These are phyloP conservation scores for Buphagus erythrorhynchus DNA, from an alignment of 2,797 vertebrate genomes.

Conservation along the genomic window DNA sequence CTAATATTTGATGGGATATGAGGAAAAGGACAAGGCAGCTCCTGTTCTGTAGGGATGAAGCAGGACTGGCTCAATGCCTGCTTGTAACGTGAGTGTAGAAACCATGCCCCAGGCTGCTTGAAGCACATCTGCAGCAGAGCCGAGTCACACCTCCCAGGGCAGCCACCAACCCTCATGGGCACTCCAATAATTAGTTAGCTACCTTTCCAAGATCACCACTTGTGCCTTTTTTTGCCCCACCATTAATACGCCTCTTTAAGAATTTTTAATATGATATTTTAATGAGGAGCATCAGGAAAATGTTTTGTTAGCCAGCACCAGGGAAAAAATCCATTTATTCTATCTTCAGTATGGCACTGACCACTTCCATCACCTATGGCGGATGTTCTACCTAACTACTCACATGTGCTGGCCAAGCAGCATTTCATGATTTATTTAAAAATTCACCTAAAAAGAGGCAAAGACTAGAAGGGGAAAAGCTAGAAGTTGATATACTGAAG, in stretches of 20 bases:
- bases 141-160: not conserved
- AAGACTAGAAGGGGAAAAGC: not conserved
- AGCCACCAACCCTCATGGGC: not conserved
- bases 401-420: not conserved
- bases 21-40: not conserved
- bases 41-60: not conserved
- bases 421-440: not conserved
- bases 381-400: not conserved
- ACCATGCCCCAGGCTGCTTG: rapidly evolving
- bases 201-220: not conserved
- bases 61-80: not conserved
- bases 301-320: not conserved
- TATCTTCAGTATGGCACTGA: not conserved
- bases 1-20: rapidly evolving
- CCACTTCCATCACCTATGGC: not conserved
- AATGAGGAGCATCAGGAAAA: not conserved
- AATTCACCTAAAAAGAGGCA: not conserved
- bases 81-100: not conserved
- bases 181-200: not conserved
- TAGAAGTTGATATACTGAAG: not conserved
- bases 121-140: not conserved
- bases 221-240: not conserved
- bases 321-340: not conserved
- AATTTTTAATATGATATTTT: not conserved
- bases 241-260: not conserved